phyloP scores from a whole-genome alignment of 2,888 invertebrate species.

The Spisula solida region DNA sequence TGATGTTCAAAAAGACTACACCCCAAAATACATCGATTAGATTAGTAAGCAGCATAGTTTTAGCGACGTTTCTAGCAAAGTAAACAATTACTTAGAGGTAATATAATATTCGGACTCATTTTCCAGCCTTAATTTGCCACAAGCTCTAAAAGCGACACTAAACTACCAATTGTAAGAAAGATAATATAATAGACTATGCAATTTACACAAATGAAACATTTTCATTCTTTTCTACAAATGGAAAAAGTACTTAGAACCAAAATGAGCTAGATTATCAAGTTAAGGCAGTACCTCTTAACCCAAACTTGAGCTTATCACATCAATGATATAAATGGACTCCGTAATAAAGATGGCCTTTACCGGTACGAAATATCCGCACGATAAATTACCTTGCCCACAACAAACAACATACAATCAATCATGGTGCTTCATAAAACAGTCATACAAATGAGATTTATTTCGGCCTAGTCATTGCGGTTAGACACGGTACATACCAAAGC shows the following conservation, averaged over 20 bases:
- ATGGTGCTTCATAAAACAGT: not conserved
- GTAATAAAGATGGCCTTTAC: not conserved
- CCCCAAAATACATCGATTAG: not conserved
- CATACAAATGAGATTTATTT: constrained; percentile 8
- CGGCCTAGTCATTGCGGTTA: not conserved
- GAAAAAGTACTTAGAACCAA: not conserved
- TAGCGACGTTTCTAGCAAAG: not conserved
- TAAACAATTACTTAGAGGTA: not conserved
- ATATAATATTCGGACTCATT: not conserved
- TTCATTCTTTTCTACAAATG: not conserved
- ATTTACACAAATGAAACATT: not conserved
- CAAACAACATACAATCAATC: not conserved
- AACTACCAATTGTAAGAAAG: not conserved
- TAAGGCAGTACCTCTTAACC: not conserved
- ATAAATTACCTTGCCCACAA: constrained; percentile 4
- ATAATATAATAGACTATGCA: not conserved
- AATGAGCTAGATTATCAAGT: not conserved
- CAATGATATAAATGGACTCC: not conserved
- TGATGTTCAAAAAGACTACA: too few species aligned
- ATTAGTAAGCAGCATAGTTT: not conserved
- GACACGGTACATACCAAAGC: not conserved
- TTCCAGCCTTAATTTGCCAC: not conserved
- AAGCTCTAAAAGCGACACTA: not conserved
- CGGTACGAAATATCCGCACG: not conserved
- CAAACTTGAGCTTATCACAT: not conserved